These are phyloP conservation scores for Podarcis cretensis DNA, from an alignment of 2,113 vertebrate genomes.

Conservation along the genomic window DNA sequence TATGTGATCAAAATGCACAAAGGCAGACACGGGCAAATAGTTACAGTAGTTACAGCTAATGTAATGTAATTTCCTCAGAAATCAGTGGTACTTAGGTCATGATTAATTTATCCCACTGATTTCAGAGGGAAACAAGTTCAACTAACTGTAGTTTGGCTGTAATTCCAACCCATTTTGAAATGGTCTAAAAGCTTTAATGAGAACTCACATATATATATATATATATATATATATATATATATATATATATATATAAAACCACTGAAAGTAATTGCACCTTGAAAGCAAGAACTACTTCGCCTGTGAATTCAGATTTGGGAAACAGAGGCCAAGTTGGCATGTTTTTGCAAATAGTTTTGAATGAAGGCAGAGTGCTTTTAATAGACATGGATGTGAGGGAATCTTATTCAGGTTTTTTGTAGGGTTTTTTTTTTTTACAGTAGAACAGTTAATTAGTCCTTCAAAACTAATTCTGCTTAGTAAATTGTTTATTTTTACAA, in stretches of 20 bases:
- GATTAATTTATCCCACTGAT: not conserved
- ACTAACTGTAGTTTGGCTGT: not conserved
- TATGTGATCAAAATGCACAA: too few relatives aligned
- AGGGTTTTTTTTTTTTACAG: not conserved
- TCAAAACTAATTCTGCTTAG: not conserved
- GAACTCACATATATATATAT: not conserved
- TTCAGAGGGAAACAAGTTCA: not conserved
- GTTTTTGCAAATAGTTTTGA: not conserved
- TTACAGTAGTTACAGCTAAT: too few relatives aligned
- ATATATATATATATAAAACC: not conserved
- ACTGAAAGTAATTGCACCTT: not conserved
- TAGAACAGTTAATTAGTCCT: conserved; percentile 9
- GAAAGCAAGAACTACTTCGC: conserved; percentile 15
- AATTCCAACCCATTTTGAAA: not conserved
- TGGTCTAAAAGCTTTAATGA: not conserved
- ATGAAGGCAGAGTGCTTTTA: conserved; percentile 1
- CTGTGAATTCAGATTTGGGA: conserved; percentile 23
- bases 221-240: not conserved
- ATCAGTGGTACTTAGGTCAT: not conserved
- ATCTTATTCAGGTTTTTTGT: not conserved
- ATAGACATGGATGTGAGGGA: not conserved
- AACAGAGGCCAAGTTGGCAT: conserved; percentile 46
- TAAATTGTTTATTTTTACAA: conserved; percentile 38
- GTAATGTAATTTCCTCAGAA: not conserved
- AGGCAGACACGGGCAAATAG: not conserved